Evolutionary conservation across 1,140 invertebrate species (phyloP).

Genomic region (Papilio xuthus): DNA sequence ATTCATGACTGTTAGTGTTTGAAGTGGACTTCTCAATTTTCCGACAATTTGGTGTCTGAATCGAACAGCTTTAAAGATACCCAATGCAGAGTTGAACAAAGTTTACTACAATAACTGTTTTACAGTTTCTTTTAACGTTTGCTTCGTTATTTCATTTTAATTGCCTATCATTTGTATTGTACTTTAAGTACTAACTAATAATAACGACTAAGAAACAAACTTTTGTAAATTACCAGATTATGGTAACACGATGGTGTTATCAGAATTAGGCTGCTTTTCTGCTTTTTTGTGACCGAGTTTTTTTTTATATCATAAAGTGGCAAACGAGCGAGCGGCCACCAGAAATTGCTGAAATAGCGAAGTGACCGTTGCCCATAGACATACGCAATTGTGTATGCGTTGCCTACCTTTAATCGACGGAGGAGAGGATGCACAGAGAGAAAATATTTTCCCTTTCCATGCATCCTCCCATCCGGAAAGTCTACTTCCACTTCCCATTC

Average conservation of each 20-base stretch:
- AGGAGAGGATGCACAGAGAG: too few species aligned
- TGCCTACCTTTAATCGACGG: too few species aligned
- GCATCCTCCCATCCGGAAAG: too few species aligned
- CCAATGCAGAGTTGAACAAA: not conserved
- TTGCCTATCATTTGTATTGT: not conserved
- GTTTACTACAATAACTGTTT: not conserved
- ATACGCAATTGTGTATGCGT: too few species aligned
- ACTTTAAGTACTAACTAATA: not conserved
- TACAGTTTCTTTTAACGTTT: not conserved
- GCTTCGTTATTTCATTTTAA: not conserved
- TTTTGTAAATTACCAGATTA: not conserved
- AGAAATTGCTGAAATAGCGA: too few species aligned
- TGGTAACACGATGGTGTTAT: not conserved
- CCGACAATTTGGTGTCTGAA: not conserved
- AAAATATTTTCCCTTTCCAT: too few species aligned
- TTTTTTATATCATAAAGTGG: too few species aligned
- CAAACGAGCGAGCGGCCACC: too few species aligned
- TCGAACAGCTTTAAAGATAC: not conserved
- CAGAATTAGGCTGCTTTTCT: conserved; percentile 4
- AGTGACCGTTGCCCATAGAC: too few species aligned
- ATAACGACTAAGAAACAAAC: not conserved
- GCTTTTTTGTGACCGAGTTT: too few species aligned
- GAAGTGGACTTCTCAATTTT: not conserved
- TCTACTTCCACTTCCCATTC: too few species aligned
- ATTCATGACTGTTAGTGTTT: conserved; percentile 30